phyloP scores from a whole-genome alignment of 2,888 invertebrate species.

The Nomada flava region DNA sequence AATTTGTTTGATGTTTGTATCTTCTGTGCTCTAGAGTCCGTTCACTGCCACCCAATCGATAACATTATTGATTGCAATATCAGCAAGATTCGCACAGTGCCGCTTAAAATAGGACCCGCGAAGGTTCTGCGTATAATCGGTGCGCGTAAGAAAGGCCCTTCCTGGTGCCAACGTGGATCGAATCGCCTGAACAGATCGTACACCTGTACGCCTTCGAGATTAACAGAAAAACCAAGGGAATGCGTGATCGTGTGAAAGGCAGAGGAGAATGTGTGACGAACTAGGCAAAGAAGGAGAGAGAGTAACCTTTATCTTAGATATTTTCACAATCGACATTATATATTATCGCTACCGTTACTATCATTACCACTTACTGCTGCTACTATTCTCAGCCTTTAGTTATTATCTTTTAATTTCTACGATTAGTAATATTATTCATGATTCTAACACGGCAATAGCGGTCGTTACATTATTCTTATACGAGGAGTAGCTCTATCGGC shows the following conservation, averaged over 20 bases:
- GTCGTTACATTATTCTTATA: constrained; percentile 44
- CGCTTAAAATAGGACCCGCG: neutral
- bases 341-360: constrained; percentile 61
- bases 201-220: constrained; percentile 26
- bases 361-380: constrained; percentile 41
- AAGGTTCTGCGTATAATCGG: too few relatives aligned
- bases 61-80: constrained; percentile 1
- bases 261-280: constrained; percentile 35
- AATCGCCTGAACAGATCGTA: constrained; percentile 21
- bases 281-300: constrained; percentile 15
- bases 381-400: constrained; percentile 66
- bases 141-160: too few relatives aligned
- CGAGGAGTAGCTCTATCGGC: constrained; percentile 23
- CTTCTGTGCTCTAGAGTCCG: neutral
- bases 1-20: neutral
- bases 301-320: constrained; percentile 66
- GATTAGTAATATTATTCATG: constrained; percentile 42
- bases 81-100: constrained; percentile 27
- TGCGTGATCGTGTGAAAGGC: constrained; percentile 31
- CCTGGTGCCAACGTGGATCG: neutral
- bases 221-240: constrained; percentile 20
- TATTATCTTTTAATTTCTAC: constrained; percentile 56
- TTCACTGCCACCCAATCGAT: constrained; percentile 45
- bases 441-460: constrained; percentile 40
- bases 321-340: constrained; percentile 68